Evolutionary conservation across 2,797 vertebrate species (phyloP).

Genomic region (Melanotaenia pygmaea): DNA sequence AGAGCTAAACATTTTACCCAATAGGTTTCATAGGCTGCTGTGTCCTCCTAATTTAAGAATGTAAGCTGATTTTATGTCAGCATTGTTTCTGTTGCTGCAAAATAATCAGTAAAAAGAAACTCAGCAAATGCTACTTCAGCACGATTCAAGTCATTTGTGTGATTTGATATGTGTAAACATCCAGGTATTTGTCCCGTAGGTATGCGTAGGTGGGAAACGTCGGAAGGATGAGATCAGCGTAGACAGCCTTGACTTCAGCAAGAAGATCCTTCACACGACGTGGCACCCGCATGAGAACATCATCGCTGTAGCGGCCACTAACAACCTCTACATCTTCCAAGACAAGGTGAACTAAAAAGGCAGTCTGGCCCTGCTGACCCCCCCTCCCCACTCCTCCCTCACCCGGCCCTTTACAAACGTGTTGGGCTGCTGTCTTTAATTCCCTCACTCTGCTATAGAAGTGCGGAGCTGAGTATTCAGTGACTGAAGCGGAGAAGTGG

Average conservation of each 20-base stretch:
- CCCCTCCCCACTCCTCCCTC: constrained; percentile 7
- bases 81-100: neutral
- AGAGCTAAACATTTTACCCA: neutral
- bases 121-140: neutral
- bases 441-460: constrained; percentile 34
- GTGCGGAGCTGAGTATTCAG: constrained; percentile 46
- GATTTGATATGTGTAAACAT: neutral
- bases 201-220: constrained; percentile 95
- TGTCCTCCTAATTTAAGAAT: neutral
- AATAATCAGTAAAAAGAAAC: neutral
- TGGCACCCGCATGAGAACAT: constrained; percentile 99
- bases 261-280: constrained; percentile 99
- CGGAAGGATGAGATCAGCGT: constrained; percentile 99
- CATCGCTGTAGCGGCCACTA: constrained; percentile 98
- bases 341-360: constrained; percentile 97
- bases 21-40: neutral
- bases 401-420: neutral
- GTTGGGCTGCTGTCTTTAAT: constrained; percentile 42
- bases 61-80: neutral
- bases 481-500: constrained; percentile 37
- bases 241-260: constrained; percentile 99
- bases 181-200: constrained; percentile 71
- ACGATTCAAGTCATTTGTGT: neutral
- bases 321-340: constrained; percentile 99
- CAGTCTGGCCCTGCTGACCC: constrained; percentile 46